Conservation (phyloP, 2,113 vertebrate genomes). For the Percina caprodes region DNA sequence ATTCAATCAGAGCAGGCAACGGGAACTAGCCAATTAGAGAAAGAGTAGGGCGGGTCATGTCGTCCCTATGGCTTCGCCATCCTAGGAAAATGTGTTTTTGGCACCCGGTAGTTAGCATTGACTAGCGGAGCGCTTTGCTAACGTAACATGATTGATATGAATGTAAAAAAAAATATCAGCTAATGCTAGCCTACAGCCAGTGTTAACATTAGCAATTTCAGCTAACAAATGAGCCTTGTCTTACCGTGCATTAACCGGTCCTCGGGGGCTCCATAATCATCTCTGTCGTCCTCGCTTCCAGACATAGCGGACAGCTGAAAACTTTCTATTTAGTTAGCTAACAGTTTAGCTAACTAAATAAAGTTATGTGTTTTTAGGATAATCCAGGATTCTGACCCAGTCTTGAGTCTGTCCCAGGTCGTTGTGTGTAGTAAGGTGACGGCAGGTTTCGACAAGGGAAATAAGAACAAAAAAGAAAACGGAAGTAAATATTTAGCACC, state of each 20-base stretch:
- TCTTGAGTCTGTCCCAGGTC: conserved; percentile 66
- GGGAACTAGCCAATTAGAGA: too few species aligned
- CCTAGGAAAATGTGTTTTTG: too few species aligned
- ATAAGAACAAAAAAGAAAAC: conserved; percentile 72
- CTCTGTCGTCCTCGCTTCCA: conserved; percentile 85
- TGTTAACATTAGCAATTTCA: conserved; percentile 58
- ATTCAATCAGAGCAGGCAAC: too few species aligned
- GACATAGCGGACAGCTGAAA: conserved; percentile 77
- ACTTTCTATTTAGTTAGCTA: conserved; percentile 76
- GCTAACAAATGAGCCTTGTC: conserved; percentile 63
- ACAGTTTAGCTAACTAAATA: conserved; percentile 74
- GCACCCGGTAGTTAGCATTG: conserved; percentile 51
- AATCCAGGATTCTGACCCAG: conserved; percentile 75
- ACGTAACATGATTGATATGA: conserved; percentile 72
- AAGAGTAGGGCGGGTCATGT: too few species aligned
- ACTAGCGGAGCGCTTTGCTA: conserved; percentile 59
- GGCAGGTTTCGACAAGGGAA: conserved; percentile 53
- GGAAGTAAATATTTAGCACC: conserved; percentile 74
- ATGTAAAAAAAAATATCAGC: conserved; percentile 70
- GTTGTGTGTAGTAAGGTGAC: conserved; percentile 13
- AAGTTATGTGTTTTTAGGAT: conserved; percentile 60
- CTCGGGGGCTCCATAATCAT: conserved; percentile 80
- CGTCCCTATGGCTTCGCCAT: too few species aligned
- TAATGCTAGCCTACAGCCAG: conserved; percentile 52
- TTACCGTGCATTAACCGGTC: conserved; percentile 84